Conservation (phyloP, 2,888 invertebrate species). For the Drosophila nigritarsus region DNA sequence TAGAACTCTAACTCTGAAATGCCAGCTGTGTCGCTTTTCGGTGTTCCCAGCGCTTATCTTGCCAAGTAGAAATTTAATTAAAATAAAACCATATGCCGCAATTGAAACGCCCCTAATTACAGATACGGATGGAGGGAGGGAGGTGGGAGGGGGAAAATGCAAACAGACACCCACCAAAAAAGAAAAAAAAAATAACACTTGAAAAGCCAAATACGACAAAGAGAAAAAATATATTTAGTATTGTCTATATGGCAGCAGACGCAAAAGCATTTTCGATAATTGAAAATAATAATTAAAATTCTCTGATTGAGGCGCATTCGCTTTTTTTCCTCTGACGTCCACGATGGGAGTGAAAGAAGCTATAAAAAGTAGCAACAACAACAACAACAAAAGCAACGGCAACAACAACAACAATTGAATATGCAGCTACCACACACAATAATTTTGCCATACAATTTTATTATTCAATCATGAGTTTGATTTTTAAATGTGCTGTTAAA, state of each 20-base stretch:
- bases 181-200: conserved; percentile 48
- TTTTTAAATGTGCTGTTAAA: neutral
- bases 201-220: conserved; percentile 35
- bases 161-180: conserved; percentile 27
- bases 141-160: conserved; percentile 17
- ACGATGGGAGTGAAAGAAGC: conserved; percentile 72
- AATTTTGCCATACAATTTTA: conserved; percentile 50
- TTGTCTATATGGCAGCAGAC: conserved; percentile 50
- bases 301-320: conserved; percentile 71
- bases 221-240: conserved; percentile 17
- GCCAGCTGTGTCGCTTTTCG: conserved; percentile 22
- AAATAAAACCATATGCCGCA: conserved; percentile 69
- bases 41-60: conserved; percentile 47
- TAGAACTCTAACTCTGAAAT: conserved; percentile 1
- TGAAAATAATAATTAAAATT: conserved; percentile 83
- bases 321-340: conserved; percentile 54
- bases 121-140: conserved; percentile 17
- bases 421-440: conserved; percentile 54
- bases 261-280: conserved; percentile 79
- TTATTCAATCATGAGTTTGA: conserved; percentile 43
- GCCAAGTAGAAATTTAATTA: conserved; percentile 68
- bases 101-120: conserved; percentile 61
- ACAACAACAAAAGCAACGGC: conserved; percentile 3
- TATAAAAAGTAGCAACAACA: conserved; percentile 47
- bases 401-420: conserved; percentile 24